Base-by-base conservation (phyloP, 2,888 invertebrate species). In the Andrena bicolor region DNA sequence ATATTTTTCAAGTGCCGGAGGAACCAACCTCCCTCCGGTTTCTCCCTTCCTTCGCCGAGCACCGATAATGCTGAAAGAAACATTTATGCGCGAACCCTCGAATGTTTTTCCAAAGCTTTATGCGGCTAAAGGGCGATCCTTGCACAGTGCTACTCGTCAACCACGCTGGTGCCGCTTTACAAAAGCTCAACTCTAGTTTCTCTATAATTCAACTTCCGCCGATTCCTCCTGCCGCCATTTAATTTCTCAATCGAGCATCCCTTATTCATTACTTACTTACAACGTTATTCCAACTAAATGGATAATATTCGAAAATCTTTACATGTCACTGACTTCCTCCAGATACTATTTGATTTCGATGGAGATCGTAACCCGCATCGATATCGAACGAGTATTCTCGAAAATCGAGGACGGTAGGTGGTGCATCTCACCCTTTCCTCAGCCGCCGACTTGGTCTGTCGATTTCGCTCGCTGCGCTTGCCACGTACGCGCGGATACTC, bases 21-120 rank as follows among this genome's bases (percentile, higher is more conserved):
- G 89, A 87, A 84, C 83, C 86, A 83, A 83, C 58, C 79, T 23
- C 70, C 76, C 78, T 75, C 73, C 76, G 58, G 64, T 64, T 75
- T 85, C 76, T 70, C 79, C 72, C 60, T 81, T 84, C 80, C 88
- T 85, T 88, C 87, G 69, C 75, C 84, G 86, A 87, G 85, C 90
- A 89, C 87, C 90, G 91, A 91, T 90, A 90, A 89, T 86, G 74
- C 80, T 85, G 89, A 91, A 90, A 89, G 90, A 90, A 90, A 91
- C 91, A 89, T 91, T 91, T 90, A 90, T 89, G 85, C 81, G 75
- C 78, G 85, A 82, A 80, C 87, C 89, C 87, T 90, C 86, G 84
- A 89, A 86, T 90, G 84, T 86, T 89, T 89, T 90, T 86, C 84
- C 84, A 77, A 82, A 79, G 83, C 78, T 75, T 86, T 84, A 78